These are phyloP conservation scores for Scaptomyza graminum DNA, from an alignment of 1,140 invertebrate genomes.

Conservation along the genomic window DNA sequence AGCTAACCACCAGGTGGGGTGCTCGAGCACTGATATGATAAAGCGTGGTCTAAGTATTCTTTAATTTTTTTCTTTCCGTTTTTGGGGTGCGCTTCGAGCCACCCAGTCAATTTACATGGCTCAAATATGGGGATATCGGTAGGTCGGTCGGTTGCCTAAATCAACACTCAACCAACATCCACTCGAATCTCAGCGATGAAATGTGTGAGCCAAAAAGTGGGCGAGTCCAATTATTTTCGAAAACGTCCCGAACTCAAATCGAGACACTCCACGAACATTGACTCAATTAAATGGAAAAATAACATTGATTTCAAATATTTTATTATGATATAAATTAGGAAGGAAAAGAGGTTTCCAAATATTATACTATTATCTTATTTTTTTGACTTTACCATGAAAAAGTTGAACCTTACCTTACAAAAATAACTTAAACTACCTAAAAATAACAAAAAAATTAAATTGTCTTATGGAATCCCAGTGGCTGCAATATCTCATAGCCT, in stretches of 20 bases:
- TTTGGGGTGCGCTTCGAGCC: slow-evolving; percentile 31
- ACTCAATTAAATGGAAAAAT: slow-evolving; percentile 22
- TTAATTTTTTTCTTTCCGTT: background rate
- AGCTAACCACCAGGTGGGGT: slow-evolving; percentile 32
- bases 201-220: slow-evolving; percentile 37
- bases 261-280: slow-evolving; percentile 23
- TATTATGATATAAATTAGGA: too few relatives aligned
- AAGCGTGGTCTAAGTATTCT: slow-evolving; percentile 15
- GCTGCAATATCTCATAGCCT: too few relatives aligned
- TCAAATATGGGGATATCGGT: slow-evolving; percentile 13
- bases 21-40: slow-evolving; percentile 42
- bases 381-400: too few relatives aligned
- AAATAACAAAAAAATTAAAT: too few relatives aligned
- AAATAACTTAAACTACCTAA: too few relatives aligned
- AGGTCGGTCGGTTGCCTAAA: slow-evolving; percentile 21
- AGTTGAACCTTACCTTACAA: too few relatives aligned
- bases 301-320: slow-evolving; percentile 5
- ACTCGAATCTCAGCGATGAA: background rate
- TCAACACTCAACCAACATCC: slow-evolving; percentile 30
- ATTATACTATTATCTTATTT: too few relatives aligned
- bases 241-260: slow-evolving; percentile 1
- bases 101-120: slow-evolving; percentile 41
- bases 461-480: too few relatives aligned
- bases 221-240: slow-evolving; percentile 7
- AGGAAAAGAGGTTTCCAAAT: too few relatives aligned